Conservation (phyloP, 2,113 vertebrate species). For the Amphiprion ocellaris region DNA sequence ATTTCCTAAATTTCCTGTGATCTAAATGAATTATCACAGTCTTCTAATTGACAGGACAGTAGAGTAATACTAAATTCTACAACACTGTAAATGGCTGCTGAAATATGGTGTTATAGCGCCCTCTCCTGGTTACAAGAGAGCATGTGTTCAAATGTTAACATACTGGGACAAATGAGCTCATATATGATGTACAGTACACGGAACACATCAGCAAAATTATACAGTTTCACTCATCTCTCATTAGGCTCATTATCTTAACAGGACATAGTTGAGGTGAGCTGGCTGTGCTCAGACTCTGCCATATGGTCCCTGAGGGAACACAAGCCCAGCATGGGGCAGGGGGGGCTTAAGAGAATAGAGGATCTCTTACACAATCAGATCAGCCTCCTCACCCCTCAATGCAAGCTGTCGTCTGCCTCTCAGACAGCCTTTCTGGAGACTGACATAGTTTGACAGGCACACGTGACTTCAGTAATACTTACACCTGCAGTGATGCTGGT, state of each 20-base stretch:
- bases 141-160: background rate
- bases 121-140: slow-evolving; percentile 67
- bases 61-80: rapidly evolving
- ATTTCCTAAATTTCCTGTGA: background rate
- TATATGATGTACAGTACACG: background rate
- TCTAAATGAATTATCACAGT: background rate
- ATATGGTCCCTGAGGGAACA: slow-evolving; percentile 70
- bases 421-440: slow-evolving; percentile 36
- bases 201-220: background rate
- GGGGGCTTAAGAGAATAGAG: slow-evolving; percentile 69
- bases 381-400: slow-evolving; percentile 61
- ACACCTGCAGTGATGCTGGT: background rate
- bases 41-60: background rate
- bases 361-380: slow-evolving; percentile 75
- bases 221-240: slow-evolving; percentile 25
- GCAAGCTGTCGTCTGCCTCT: slow-evolving; percentile 80
- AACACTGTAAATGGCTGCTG: background rate
- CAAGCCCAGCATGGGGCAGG: slow-evolving; percentile 58
- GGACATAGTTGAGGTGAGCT: slow-evolving; percentile 40
- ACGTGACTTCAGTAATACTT: background rate
- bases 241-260: slow-evolving; percentile 35
- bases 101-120: slow-evolving; percentile 47
- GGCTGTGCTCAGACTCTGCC: slow-evolving; percentile 52
- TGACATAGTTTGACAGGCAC: slow-evolving; percentile 1
- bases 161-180: background rate